Percentiles rank a stretch among this genome's conserved stretches.
Evolutionary conservation across 2,888 invertebrate genomes (phyloP).

Genomic region (Neoscelio sp.): DNA sequence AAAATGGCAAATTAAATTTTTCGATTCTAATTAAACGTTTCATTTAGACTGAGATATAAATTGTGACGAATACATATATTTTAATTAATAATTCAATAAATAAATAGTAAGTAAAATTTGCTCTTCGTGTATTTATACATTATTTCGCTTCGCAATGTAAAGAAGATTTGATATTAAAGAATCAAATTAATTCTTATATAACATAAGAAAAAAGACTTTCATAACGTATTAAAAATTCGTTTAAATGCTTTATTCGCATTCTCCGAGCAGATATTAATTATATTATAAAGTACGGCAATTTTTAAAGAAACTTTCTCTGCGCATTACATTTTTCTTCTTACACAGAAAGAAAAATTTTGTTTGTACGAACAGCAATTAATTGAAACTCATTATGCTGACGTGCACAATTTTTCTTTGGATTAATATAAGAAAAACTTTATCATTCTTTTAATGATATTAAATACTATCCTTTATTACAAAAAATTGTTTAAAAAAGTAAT

Average conservation of each 20-base stretch:
- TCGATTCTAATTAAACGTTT: no score
- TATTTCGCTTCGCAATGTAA: constrained; percentile 40
- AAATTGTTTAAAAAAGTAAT: no score
- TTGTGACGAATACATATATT: no score
- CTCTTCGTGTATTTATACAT: no score
- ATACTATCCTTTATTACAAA: constrained; percentile 19
- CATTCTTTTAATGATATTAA: constrained; percentile 9
- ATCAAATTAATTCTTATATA: constrained; percentile 39
- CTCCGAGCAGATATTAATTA: constrained; percentile 52
- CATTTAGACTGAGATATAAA: no score
- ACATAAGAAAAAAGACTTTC: constrained; percentile 45
- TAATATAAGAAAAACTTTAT: constrained; percentile 42
- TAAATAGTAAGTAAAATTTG: no score
- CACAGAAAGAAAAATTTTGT: constrained; percentile 39
- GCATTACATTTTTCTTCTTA: constrained; percentile 39
- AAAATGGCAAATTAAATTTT: no score
- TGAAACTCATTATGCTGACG: constrained; percentile 37
- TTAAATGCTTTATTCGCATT: constrained; percentile 55
- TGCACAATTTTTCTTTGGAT: constrained; percentile 33
- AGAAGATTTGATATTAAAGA: constrained; percentile 31
- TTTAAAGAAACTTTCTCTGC: constrained; percentile 48
- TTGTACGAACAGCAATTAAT: constrained; percentile 53
- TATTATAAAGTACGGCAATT: constrained; percentile 54
- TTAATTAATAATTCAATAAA: no score
- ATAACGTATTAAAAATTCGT: constrained; percentile 41